Evolutionary conservation across 2,888 invertebrate genomes (phyloP), one percentile per base, ranked within the genome.

Genomic region (Chrysodeixis includens): DNA sequence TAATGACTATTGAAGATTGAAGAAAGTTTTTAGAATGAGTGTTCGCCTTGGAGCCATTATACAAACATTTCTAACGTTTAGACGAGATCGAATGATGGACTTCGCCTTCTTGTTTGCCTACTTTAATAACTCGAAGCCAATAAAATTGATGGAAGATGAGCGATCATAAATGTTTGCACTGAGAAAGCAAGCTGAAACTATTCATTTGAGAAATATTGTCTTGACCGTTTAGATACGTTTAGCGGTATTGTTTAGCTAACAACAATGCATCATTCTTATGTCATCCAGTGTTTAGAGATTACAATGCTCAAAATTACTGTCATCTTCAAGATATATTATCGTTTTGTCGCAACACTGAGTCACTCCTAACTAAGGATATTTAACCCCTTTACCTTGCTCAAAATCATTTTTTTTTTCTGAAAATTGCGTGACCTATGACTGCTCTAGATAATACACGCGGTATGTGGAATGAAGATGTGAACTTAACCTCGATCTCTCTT

Each of bases 401-500:
- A 60, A 53, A 60, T 44, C 60, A 7, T 49, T n/a, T n/a, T 22
- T 49, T 57, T 70, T 58, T n/a, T 30, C 30, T 51, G 30, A 35
- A 4, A 58, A 53, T 10, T 66, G 1, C 30, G 56, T 58, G 66
- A 76, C 75, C 82, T 79, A 59, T 80, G 81, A 74, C 81, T 18
- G 52, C 53, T 56, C 49, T 56, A 56, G 49, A 75, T 76, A 77
- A 78, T 60, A 68, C 30, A 51, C 49, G 52, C 66, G 72, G 62
- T 74, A 69, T 70, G 66, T 78, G 62, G 67, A 57, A 75, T 73
- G 69, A 69, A 73, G 62, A 65, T 68, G 62, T 82, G 78, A 86
- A 84, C 83, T 85, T 86, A 82, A 84, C 85, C 87, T 82, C 83
- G 74, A 77, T 82, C 57, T 46, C 16, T 64, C 62, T 71, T 77